Base-by-base conservation (phyloP, 2,888 invertebrate species). In the Punctoribates punctum region DNA sequence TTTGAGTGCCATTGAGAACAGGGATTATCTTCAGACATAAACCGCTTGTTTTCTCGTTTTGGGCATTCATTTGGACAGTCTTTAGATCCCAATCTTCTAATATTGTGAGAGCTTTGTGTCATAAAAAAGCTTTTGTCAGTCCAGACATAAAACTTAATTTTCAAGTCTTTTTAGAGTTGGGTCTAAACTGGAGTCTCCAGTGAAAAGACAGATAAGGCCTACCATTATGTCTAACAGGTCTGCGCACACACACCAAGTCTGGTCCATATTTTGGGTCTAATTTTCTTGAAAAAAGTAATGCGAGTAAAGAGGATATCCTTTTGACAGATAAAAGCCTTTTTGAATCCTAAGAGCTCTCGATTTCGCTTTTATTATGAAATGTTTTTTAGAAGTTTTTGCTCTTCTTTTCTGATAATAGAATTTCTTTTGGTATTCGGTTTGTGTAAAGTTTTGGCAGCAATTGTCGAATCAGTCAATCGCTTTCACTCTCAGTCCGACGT, bases 271-370 rank as follows among this genome's bases (percentile, higher is more conserved):
- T 54, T 54, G 23, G n/a, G 23, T 13, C n/a, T 54, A 20, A 13
- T 54, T 20, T 20, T 54, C 13, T 9, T 54, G 6, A 54, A 20
- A 54, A 20, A 20, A 5, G n/a, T 54, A 54, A 54, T 54, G 54
- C 23, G 54, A 62, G 29, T 62, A 62, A 62, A 62, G 62, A 62
- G 62, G 62, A 62, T 62, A 62, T 62, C 62, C 62, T 27, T 62
- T 62, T 62, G 62, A 27, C 62, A 62, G 25, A 8, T 62, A 15
- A 23, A 17, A 25, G 13, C 23, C 11, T 62, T 6, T 9, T 27
- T 27, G 27, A 62, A 15, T 1, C 27, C 13, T n/a, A 54, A 62
- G 62, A 62, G 62, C 27, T 62, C 62, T 62, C 62, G 25, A 27
- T 62, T 25, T 15, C 62, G 25, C 17, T 62, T 62, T 62, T 25